These are phyloP conservation scores for Mus spretus DNA, from an alignment of 2,797 vertebrate genomes.

Conservation along the genomic window DNA sequence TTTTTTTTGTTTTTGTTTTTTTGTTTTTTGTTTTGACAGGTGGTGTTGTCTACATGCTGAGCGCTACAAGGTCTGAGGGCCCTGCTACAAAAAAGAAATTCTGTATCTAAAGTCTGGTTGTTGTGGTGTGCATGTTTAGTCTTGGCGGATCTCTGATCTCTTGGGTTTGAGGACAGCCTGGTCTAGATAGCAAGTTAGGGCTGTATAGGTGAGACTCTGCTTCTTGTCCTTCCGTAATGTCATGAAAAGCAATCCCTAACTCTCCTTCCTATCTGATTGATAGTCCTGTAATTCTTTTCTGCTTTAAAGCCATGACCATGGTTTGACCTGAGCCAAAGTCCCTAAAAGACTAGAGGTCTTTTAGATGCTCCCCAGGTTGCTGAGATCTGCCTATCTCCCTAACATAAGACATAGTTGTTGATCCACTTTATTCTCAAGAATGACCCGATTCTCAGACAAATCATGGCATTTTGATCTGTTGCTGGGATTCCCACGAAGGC, in stretches of 20 bases:
- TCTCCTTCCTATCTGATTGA: not conserved
- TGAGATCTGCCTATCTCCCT: not conserved
- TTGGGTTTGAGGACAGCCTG: too few relatives aligned
- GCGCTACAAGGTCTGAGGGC: not conserved
- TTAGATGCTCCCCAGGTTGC: not conserved
- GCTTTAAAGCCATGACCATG: not conserved
- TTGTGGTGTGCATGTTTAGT: not conserved
- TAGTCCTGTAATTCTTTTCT: not conserved
- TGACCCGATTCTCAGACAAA: not conserved
- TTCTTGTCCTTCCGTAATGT: not conserved
- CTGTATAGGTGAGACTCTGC: not conserved
- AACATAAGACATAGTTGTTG: not conserved
- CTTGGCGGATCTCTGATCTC: not conserved
- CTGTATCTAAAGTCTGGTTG: not conserved
- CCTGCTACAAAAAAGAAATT: not conserved
- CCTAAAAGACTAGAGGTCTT: not conserved
- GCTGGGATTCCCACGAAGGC: not conserved
- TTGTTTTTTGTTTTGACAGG: not conserved
- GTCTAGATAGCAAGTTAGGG: not conserved
- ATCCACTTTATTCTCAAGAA: slow-evolving; percentile 35
- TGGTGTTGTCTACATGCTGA: not conserved
- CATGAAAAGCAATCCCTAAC: not conserved
- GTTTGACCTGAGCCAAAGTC: not conserved
- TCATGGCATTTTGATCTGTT: not conserved
- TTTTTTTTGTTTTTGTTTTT: too few relatives aligned